Conservation (phyloP, 2,113 vertebrate species). For the Ictidomys tridecemlineatus region DNA sequence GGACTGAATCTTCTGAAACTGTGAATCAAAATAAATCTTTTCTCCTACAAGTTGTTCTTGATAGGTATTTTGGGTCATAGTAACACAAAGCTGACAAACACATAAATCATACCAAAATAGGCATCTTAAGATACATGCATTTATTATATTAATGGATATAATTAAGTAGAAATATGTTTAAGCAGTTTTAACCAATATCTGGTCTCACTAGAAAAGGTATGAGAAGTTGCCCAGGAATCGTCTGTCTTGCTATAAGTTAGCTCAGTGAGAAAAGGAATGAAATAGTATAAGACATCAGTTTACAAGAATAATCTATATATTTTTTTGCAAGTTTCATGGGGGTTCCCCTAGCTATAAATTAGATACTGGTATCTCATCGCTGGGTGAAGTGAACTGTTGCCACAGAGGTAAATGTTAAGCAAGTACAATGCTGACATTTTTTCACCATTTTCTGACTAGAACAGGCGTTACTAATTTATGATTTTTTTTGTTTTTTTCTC, state of each 20-base stretch:
- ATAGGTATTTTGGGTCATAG: too few species aligned
- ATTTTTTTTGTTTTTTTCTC: neutral
- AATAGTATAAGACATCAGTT: slow-evolving; percentile 28
- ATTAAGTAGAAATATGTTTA: neutral
- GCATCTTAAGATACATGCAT: neutral
- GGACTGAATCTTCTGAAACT: too few species aligned
- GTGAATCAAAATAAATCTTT: too few species aligned
- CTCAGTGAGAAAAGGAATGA: neutral
- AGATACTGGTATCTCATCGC: neutral
- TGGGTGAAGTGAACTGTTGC: neutral
- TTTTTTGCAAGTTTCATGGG: neutral
- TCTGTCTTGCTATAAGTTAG: neutral
- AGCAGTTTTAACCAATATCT: neutral
- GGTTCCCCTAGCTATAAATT: neutral
- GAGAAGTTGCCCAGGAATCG: neutral
- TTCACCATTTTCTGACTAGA: neutral
- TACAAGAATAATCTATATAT: neutral
- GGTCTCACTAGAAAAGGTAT: neutral
- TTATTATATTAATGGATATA: neutral
- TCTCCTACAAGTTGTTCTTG: too few species aligned
- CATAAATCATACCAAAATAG: neutral
- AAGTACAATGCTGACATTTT: neutral
- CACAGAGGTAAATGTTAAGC: neutral
- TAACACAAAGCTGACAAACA: too few species aligned
- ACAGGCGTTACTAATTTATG: neutral